Evolutionary conservation across 2,797 vertebrate species (phyloP).

Genomic region (Silurus lanzhouensis): DNA sequence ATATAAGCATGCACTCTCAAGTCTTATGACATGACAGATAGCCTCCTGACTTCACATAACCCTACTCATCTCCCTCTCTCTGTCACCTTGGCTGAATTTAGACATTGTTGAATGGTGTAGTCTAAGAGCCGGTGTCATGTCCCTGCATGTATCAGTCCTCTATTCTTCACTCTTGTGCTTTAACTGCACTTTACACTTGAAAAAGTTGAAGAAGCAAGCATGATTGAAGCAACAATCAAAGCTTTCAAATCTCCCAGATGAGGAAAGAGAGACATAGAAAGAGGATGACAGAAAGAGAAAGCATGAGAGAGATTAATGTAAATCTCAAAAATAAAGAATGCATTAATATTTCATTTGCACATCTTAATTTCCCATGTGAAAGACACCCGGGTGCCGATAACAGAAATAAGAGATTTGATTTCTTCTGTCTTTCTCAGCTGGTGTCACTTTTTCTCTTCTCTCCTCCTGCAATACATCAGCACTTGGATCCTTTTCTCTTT

Average conservation of each 20-base stretch:
- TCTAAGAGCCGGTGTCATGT: not conserved
- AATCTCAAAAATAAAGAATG: constrained; percentile 81
- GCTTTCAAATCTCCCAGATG: constrained; percentile 52
- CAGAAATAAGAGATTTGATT: constrained; percentile 77
- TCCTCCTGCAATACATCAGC: constrained; percentile 83
- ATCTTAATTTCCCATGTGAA: constrained; percentile 85
- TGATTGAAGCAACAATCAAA: constrained; percentile 27
- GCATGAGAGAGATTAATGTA: constrained; percentile 76
- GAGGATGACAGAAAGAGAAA: constrained; percentile 52
- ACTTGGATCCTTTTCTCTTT: constrained; percentile 77
- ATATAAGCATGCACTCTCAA: not conserved
- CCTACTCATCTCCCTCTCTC: constrained; percentile 8
- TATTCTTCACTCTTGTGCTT: constrained; percentile 48
- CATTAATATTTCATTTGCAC: constrained; percentile 97
- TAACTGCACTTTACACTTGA: constrained; percentile 68
- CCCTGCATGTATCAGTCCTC: constrained; percentile 29
- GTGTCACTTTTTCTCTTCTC: constrained; percentile 71
- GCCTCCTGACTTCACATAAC: constrained; percentile 29
- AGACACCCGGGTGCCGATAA: constrained; percentile 86
- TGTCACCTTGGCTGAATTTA: constrained; percentile 64
- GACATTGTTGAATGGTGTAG: constrained; percentile 60
- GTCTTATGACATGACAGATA: not conserved
- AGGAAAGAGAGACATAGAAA: constrained; percentile 45
- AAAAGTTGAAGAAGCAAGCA: constrained; percentile 65
- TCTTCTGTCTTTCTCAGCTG: constrained; percentile 71